Evolutionary conservation across 2,113 vertebrate genomes (phyloP).

Genomic region (Elephantulus edwardii): DNA sequence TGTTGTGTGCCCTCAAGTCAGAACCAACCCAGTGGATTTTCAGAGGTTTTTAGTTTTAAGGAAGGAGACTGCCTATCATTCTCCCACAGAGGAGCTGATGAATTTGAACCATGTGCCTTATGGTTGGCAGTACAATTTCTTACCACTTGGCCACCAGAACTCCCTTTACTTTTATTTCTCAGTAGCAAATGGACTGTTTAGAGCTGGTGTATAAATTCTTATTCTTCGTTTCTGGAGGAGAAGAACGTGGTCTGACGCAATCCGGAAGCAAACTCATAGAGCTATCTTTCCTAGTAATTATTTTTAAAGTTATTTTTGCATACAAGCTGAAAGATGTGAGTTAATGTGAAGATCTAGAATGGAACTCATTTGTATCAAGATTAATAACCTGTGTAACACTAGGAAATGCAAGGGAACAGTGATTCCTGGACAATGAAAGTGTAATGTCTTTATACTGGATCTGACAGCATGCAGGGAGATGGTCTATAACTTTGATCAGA

Average conservation of each 20-base stretch:
- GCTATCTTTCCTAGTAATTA: not conserved
- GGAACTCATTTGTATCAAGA: not conserved
- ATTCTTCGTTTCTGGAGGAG: not conserved
- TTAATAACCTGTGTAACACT: not conserved
- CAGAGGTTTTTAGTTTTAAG: no score
- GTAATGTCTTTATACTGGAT: not conserved
- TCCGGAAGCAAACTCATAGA: not conserved
- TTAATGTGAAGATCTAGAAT: not conserved
- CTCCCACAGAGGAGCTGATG: no score
- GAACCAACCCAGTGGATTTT: no score
- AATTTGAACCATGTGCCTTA: no score
- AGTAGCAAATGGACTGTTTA: not conserved
- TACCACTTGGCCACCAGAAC: no score
- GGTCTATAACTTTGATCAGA: not conserved
- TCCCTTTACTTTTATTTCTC: no score
- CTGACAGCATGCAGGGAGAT: not conserved
- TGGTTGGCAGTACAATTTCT: no score
- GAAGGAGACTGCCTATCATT: no score
- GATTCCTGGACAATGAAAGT: not conserved
- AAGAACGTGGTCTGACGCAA: not conserved
- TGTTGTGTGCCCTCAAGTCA: no score
- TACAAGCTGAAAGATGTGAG: not conserved
- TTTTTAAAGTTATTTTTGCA: not conserved
- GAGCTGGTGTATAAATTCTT: not conserved
- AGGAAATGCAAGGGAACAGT: not conserved